These are phyloP conservation scores for Aepyceros melampus DNA, from an alignment of 2,113 vertebrate genomes.

Conservation along the genomic window DNA sequence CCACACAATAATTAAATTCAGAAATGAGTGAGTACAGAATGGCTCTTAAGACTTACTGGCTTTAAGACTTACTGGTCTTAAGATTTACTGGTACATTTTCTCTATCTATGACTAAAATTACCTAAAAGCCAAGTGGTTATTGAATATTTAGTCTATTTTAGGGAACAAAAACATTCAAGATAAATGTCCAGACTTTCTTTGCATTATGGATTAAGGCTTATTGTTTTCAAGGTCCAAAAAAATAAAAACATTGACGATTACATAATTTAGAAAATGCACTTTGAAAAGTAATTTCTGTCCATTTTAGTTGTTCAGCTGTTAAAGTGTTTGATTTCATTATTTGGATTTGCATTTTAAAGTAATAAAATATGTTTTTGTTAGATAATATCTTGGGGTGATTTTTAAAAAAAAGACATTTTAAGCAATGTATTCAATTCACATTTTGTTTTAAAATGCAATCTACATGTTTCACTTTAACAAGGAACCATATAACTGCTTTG, in stretches of 20 bases:
- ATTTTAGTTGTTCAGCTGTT: not conserved
- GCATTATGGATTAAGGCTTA: not conserved
- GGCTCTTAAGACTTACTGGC: not conserved
- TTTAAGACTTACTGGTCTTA: not conserved
- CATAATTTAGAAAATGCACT: not conserved
- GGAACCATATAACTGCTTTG: not conserved
- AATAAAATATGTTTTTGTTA: not conserved
- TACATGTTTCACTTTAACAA: not conserved
- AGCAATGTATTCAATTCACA: not conserved
- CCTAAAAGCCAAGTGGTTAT: not conserved
- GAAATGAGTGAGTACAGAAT: not conserved
- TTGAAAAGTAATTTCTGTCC: not conserved
- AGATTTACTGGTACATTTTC: not conserved
- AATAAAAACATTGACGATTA: not conserved
- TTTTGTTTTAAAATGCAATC: not conserved
- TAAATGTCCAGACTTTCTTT: not conserved
- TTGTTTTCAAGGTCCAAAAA: not conserved
- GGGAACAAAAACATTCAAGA: not conserved
- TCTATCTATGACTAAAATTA: not conserved
- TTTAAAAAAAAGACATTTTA: not conserved
- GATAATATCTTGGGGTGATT: not conserved
- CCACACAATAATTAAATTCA: constrained; percentile 38
- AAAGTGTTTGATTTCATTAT: not conserved
- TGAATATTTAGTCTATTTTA: not conserved
- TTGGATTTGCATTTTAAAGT: constrained; percentile 11